Conservation (phyloP, 2,797 vertebrate genomes). For the Urophycis tenuis region DNA sequence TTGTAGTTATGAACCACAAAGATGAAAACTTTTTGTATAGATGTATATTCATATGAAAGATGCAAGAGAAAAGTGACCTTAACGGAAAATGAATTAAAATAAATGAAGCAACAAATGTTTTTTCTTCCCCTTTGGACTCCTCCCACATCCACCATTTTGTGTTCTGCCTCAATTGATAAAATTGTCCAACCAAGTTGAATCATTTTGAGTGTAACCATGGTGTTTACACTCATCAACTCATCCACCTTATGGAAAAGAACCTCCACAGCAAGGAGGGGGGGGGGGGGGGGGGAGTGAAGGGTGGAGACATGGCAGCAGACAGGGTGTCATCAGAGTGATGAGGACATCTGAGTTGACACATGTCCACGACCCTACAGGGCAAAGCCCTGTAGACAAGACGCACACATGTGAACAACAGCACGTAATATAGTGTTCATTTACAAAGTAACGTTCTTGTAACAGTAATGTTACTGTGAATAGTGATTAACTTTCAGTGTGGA, state of each 20-base stretch:
- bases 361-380: no score
- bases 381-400: no score
- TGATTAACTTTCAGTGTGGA: no score
- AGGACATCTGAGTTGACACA: constrained; percentile 6
- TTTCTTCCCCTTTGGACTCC: background rate
- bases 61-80: background rate
- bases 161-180: background rate
- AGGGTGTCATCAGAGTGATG: background rate
- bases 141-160: background rate
- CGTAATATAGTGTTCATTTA: no score
- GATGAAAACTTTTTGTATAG: background rate
- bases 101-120: background rate
- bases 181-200: no score
- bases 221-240: background rate
- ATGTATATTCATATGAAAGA: background rate
- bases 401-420: no score
- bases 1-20: background rate
- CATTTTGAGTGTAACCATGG: no score
- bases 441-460: no score
- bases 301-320: background rate
- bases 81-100: background rate
- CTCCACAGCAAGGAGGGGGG: background rate
- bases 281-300: background rate
- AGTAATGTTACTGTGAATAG: no score
- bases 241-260: background rate